These are phyloP conservation scores for Hypotaenidia philippensis DNA, from an alignment of 2,797 vertebrate genomes.

Conservation along the genomic window DNA sequence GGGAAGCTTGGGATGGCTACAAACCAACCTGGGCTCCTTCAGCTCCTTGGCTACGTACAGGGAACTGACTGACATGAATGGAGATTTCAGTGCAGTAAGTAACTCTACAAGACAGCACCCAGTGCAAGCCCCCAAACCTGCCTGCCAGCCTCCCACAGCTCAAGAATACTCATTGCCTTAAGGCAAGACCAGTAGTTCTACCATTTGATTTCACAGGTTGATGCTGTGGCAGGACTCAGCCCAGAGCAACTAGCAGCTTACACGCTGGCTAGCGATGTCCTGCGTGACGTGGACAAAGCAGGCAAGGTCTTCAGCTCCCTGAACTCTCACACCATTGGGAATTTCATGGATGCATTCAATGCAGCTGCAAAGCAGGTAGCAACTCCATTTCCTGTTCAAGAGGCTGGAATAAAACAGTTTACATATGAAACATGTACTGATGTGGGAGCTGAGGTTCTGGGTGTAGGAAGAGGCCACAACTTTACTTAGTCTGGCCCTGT, in stretches of 20 bases:
- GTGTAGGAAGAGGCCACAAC: not conserved
- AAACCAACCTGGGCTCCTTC: not conserved
- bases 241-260: conserved; percentile 29
- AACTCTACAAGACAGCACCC: not conserved
- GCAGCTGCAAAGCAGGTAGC: not conserved
- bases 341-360: conserved; percentile 54
- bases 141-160: not conserved
- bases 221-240: not conserved
- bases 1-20: conserved; percentile 23
- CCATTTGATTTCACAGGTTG: not conserved
- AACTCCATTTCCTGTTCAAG: not conserved
- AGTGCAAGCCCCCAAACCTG: not conserved
- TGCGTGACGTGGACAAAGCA: conserved; percentile 13
- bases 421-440: not conserved
- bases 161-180: not conserved
- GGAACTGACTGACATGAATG: not conserved
- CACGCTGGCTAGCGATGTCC: not conserved
- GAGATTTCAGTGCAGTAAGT: conserved; percentile 25
- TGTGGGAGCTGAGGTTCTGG: not conserved
- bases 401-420: not conserved
- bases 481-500: not conserved
- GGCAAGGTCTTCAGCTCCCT: conserved; percentile 11
- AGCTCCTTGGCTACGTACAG: not conserved
- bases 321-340: not conserved
- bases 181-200: not conserved